phyloP scores from a whole-genome alignment of 2,888 invertebrate genomes.

The Acanthopleura granulata region DNA sequence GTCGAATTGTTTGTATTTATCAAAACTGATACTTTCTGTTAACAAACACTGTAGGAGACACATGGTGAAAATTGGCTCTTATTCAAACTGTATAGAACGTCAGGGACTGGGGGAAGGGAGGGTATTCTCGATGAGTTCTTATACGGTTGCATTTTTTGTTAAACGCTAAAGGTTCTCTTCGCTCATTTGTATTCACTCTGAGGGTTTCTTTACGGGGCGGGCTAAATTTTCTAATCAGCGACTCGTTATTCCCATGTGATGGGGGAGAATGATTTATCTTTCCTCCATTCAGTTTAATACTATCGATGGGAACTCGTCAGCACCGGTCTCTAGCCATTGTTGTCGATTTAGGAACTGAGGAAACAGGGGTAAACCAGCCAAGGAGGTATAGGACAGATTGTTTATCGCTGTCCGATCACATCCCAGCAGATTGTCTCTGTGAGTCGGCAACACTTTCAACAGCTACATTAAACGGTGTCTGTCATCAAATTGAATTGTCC shows the following conservation, averaged over 20 bases:
- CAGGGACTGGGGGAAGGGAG: not conserved
- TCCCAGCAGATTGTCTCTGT: not conserved
- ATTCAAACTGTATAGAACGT: not conserved
- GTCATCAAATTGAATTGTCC: constrained; percentile 1
- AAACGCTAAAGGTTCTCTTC: not conserved
- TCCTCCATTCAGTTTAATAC: constrained; percentile 12
- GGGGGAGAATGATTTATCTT: constrained; percentile 8
- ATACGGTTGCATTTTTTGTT: not conserved
- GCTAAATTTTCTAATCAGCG: constrained; percentile 7
- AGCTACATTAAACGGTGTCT: not conserved
- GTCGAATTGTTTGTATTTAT: constrained; percentile 2
- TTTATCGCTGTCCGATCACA: not conserved
- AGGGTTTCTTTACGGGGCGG: not conserved
- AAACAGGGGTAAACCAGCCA: not conserved
- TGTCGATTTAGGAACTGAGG: not conserved
- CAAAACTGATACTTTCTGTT: constrained; percentile 1
- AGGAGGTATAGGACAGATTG: constrained; percentile 2
- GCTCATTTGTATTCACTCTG: constrained; percentile 8
- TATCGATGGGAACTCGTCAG: not conserved
- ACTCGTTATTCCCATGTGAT: constrained; percentile 11
- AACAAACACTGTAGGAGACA: not conserved
- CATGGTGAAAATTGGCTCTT: not conserved
- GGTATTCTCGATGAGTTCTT: not conserved
- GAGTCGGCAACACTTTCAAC: not conserved
- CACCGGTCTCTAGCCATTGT: not conserved